These are phyloP conservation scores for human DNA, from an alignment of 2,113 vertebrate genomes.

Conservation along the genomic window GRCh38 chr3:101885001-101885500, in stretches of 20 bases:
- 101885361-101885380: not conserved
- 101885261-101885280: not conserved
- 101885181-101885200: not conserved
- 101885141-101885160: slow-evolving; percentile 9
- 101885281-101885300: not conserved
- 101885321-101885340: not conserved
- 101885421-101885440: not conserved
- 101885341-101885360: not conserved
- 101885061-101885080: not conserved
- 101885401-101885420: not conserved
- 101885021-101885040: not conserved
- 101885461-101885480: no score
- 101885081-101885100: not conserved
- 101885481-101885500: no score
- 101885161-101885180: not conserved
- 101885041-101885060: not conserved
- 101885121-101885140: not conserved
- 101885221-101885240: not conserved
- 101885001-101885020: not conserved
- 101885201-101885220: not conserved
- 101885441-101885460: not conserved
- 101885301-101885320: not conserved
- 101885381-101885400: not conserved
- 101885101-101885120: not conserved
- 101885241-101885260: not conserved